phyloP scores from a whole-genome alignment of 1,140 invertebrate species.

The Patella vulgata region DNA sequence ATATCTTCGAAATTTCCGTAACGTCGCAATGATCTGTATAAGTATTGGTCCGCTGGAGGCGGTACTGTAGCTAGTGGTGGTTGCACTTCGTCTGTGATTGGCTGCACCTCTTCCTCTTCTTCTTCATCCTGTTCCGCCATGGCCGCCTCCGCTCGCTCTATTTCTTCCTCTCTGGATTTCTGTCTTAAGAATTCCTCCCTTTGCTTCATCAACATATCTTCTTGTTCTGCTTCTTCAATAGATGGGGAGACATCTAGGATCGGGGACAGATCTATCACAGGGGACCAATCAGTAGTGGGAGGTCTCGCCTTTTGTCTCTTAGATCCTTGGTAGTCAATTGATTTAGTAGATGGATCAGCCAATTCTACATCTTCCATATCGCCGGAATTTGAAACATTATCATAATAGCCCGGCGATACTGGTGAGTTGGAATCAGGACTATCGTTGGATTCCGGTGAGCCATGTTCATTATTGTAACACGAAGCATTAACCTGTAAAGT shows the following conservation, averaged over 20 bases:
- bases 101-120: constrained; percentile 19
- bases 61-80: not conserved
- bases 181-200: constrained; percentile 49
- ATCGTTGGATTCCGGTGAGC: constrained; percentile 51
- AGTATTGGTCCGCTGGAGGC: constrained; percentile 5
- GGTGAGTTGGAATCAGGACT: constrained; percentile 51
- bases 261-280: constrained; percentile 69
- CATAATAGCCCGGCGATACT: constrained; percentile 54
- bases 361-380: constrained; percentile 55
- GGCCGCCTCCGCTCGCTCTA: not conserved
- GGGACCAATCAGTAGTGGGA: constrained; percentile 68
- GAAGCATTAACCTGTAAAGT: constrained; percentile 41
- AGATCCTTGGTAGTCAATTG: constrained; percentile 62
- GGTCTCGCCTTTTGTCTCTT: constrained; percentile 63
- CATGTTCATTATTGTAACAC: constrained; percentile 29
- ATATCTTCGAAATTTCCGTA: constrained; percentile 60
- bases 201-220: constrained; percentile 65
- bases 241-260: constrained; percentile 70
- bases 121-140: constrained; percentile 34
- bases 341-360: constrained; percentile 60
- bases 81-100: not conserved
- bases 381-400: constrained; percentile 37
- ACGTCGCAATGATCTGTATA: constrained; percentile 34
- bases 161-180: constrained; percentile 43
- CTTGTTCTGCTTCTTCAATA: constrained; percentile 68